Percentiles rank a stretch among this genome's conserved stretches.
These are phyloP conservation scores for Myotis vivesi DNA, from an alignment of 2,797 vertebrate genomes.

Conservation along the genomic window DNA sequence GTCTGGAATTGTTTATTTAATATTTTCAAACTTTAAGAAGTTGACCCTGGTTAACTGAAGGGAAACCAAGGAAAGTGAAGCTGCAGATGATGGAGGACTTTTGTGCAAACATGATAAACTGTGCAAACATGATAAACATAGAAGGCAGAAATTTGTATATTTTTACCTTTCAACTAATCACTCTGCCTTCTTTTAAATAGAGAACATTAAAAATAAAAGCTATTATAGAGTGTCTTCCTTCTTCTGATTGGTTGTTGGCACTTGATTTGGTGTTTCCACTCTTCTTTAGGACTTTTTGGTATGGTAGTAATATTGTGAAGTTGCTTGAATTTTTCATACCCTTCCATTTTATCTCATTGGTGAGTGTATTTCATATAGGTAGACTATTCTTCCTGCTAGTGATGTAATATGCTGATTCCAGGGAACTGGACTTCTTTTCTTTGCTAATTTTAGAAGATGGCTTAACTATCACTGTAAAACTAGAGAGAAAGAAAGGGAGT, in stretches of 20 bases:
- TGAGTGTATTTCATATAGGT: neutral
- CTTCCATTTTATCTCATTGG: neutral
- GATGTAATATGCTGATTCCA: neutral
- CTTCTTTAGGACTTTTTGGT: neutral
- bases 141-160: neutral
- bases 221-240: neutral
- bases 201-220: slow-evolving; percentile 13
- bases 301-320: neutral
- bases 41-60: neutral
- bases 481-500: neutral
- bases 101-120: too few relatives aligned
- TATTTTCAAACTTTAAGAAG: neutral
- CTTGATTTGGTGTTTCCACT: neutral
- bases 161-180: slow-evolving; percentile 6
- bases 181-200: slow-evolving; percentile 6
- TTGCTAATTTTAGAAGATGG: slow-evolving; percentile 39
- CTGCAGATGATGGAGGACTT: neutral
- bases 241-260: neutral
- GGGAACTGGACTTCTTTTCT: neutral
- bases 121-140: neutral
- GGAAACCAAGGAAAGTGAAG: neutral
- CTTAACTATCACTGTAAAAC: neutral
- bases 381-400: neutral
- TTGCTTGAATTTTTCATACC: neutral
- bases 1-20: neutral